Evolutionary conservation across 2,797 vertebrate genomes (phyloP), one percentile per base, ranked within the genome.

Genomic region (Anabas testudineus): DNA sequence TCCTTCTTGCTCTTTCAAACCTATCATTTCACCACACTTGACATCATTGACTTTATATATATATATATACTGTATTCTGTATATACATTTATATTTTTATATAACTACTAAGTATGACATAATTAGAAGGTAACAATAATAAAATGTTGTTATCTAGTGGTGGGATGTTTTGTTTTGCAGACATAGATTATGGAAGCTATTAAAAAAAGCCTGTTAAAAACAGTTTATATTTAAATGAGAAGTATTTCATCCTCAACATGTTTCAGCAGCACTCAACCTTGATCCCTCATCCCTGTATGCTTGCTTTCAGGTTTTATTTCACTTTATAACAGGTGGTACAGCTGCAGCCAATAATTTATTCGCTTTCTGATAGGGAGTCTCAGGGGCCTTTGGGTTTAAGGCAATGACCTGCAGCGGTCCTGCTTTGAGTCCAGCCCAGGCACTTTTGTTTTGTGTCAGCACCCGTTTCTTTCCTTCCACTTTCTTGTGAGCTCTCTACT

Each of bases 211-310:
- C 3, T 18, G 14, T 14, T 1, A 30, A 18, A 52, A 41, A 39
- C 7, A 13, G n/a, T 70, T 70, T 16, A 0, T 43, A 7, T 18
- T 48, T n/a, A n/a, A n/a, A 22, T 52, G 45, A 71, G 13, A 22
- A 12, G 59, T 28, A 19, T 26, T 47, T 58, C 5, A 30, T 57
- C 47, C 1, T 32, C 13, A 34, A 7, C 53, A 55, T 34, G 16
- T 52, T 52, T 32, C 8, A 83, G 75, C 63, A 82, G 73, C 61
- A 73, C 28, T 76, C 67, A n/a, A 15, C 10, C 15, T 52, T 71
- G 42, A 24, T 49, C 37, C 10, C 12, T 28, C 6, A 13, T 59
- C n/a, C 13, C 10, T 32, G 3, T 37, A 13, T 34, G n/a, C 58
- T 75, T 60, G 7, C 2, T 45, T 60, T 69, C 37, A 59, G 41